Conservation (phyloP, 2,797 vertebrate species). For the Acestrorhynchus altus region DNA sequence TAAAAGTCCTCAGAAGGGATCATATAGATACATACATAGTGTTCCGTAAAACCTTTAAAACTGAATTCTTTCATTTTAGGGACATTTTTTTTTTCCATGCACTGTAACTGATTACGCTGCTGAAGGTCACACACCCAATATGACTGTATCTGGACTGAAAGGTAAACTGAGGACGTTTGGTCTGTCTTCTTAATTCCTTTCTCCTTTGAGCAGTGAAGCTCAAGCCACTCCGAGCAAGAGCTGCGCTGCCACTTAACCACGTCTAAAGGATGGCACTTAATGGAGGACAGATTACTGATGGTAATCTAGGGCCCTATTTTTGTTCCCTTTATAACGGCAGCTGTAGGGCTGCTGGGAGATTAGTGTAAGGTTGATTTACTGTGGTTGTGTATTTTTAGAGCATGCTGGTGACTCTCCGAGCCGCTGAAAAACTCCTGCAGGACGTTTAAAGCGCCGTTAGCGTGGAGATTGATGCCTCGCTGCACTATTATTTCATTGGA, state of each 20-base stretch:
- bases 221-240: not conserved
- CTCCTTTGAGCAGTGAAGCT: no score
- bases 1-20: no score
- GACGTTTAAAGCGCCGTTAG: slow-evolving; percentile 36
- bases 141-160: no score
- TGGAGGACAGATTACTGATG: slow-evolving; percentile 1
- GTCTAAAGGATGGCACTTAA: not conserved
- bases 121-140: no score
- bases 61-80: no score
- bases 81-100: no score
- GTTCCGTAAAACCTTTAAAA: no score
- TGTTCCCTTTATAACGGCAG: not conserved
- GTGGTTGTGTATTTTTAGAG: slow-evolving; percentile 8
- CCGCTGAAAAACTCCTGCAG: slow-evolving; percentile 21
- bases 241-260: not conserved
- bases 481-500: slow-evolving; percentile 77
- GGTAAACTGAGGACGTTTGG: no score
- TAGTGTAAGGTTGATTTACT: not conserved
- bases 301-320: not conserved
- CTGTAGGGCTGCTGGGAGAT: not conserved
- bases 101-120: no score
- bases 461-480: slow-evolving; percentile 71
- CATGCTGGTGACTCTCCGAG: not conserved
- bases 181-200: no score
- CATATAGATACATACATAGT: no score